Base-by-base conservation (phyloP, 2,888 invertebrate species). In the Anthophora plumipes region DNA sequence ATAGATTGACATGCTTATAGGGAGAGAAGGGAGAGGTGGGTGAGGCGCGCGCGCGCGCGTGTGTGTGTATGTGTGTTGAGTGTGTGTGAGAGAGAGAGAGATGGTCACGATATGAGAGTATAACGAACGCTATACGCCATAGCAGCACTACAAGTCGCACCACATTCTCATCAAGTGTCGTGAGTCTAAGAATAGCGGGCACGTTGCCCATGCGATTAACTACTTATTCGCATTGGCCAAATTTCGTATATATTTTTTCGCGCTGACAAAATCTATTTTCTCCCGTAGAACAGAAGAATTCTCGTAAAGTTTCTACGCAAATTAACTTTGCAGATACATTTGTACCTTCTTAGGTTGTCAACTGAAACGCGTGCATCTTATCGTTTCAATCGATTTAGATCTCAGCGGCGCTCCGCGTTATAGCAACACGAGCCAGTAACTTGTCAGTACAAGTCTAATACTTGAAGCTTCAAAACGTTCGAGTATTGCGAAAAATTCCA, bases 161-260 rank as follows among this genome's bases (percentile, higher is more conserved):
- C 50, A 25, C 55, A 57, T 55, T 68, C 43, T 52, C 31, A 31
- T 25, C 14, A 54, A 43, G 37, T 57, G 50, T 52, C 60, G 31
- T 54, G 52, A 25, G 54, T 52, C 69, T 68, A 80, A 77, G 80
- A 74, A 75, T 68, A 76, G 70, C 72, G 54, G 70, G n/a, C 72
- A 66, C 59, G 61, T 70, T 71, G 61, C 57, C 46, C n/a, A 39
- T 48, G 39, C 54, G 46, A 22, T 22, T 60, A 70, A 60, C 61
- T 69, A 52, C 69, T 72, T 52, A 41, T 60, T 74, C 31, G 55
- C 31, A 43, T 64, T 41, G 61, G 66, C 73, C 74, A 82, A 60
- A 81, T 76, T 86, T 74, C 83, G 75, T n/a, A 43, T 60, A 77
- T 74, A 77, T 60, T 54, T 52, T 11, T 46, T 54, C 20, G 1